Conservation (phyloP, 2,888 invertebrate species). For the Dynastes hyllus region DNA sequence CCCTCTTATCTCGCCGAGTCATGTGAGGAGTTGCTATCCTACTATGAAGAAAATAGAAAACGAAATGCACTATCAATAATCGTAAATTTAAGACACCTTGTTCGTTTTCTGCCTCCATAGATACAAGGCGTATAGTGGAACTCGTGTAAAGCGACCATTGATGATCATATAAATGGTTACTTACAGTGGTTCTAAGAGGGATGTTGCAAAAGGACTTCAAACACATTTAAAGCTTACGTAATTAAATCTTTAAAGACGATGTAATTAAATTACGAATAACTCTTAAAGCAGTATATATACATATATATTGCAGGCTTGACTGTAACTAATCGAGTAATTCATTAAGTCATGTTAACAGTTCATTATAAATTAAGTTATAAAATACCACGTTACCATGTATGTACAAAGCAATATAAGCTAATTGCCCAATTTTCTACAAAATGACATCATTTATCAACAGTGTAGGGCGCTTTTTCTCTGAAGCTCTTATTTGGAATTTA, state of each 20-base stretch:
- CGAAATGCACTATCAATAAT: constrained; percentile 46
- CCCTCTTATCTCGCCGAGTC: constrained; percentile 34
- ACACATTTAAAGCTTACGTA: too few relatives aligned
- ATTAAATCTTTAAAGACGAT: too few relatives aligned
- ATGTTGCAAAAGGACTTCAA: too few relatives aligned
- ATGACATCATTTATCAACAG: constrained; percentile 9
- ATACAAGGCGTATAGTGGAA: not conserved
- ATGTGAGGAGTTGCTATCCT: constrained; percentile 29
- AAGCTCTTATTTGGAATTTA: constrained; percentile 10
- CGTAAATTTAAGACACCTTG: constrained; percentile 46
- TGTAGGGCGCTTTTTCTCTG: not conserved
- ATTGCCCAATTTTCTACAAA: constrained; percentile 31
- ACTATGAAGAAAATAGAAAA: constrained; percentile 45
- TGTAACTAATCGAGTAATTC: constrained; percentile 6
- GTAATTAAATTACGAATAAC: too few relatives aligned
- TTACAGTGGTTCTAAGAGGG: too few relatives aligned
- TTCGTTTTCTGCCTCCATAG: constrained; percentile 18
- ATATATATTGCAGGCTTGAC: not conserved
- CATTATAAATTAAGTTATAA: constrained; percentile 16
- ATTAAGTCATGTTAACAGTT: not conserved
- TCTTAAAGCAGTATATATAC: not conserved
- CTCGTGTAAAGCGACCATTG: not conserved
- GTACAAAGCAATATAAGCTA: constrained; percentile 8
- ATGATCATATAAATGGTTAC: not conserved
- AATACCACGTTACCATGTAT: not conserved